Percentiles rank a stretch among this genome's conserved stretches.
These are phyloP conservation scores for Galbula dea DNA, from an alignment of 2,113 vertebrate genomes.

Conservation along the genomic window DNA sequence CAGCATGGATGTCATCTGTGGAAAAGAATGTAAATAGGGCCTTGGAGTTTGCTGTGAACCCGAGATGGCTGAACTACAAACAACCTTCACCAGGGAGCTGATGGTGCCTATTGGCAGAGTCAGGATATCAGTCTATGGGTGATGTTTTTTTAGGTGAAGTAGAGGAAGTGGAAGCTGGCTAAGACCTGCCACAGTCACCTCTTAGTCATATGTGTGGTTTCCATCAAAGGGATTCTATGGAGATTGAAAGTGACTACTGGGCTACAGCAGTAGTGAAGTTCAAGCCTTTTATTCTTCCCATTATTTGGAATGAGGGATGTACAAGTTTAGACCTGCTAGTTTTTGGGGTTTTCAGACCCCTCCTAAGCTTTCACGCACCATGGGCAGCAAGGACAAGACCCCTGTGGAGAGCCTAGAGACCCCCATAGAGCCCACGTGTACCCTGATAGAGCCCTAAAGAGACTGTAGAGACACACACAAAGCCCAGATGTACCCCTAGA, in stretches of 20 bases:
- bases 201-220: too few species aligned
- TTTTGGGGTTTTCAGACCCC: background rate
- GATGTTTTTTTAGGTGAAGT: background rate
- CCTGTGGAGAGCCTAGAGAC: too few species aligned
- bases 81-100: background rate
- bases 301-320: background rate
- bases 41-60: background rate
- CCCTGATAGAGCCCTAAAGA: too few species aligned
- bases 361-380: accelerated
- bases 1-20: background rate
- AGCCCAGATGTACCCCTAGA: too few species aligned
- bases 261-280: background rate
- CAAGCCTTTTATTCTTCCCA: background rate
- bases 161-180: background rate
- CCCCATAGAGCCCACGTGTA: too few species aligned
- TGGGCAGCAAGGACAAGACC: background rate
- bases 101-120: background rate
- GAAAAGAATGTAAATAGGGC: background rate
- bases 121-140: background rate
- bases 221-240: background rate
- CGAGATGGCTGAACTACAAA: background rate
- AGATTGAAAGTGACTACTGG: background rate
- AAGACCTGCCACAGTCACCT: background rate
- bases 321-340: background rate
- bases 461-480: too few species aligned